phyloP scores from a whole-genome alignment of 2,113 vertebrate species.

The Notarius quadriscutis region DNA sequence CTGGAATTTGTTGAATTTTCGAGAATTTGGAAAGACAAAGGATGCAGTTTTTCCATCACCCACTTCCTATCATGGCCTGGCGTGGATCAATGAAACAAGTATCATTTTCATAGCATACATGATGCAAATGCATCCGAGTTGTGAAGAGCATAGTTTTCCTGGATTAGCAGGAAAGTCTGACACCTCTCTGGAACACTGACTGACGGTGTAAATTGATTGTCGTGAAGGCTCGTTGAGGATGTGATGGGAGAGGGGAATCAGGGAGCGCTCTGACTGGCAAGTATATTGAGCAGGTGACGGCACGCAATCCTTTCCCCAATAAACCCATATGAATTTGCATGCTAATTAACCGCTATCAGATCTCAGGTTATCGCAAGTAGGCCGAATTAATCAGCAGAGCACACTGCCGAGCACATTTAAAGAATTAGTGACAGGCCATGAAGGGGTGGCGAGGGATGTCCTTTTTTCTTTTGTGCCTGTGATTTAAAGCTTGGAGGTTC shows the following conservation, averaged over 20 bases:
- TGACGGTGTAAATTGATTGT: slow-evolving; percentile 49
- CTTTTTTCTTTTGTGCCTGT: not conserved
- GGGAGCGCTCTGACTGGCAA: slow-evolving; percentile 36
- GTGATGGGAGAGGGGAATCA: slow-evolving; percentile 28
- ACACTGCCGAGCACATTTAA: slow-evolving; percentile 53
- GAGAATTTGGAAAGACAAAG: not conserved
- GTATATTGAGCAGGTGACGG: slow-evolving; percentile 55
- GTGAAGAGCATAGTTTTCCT: slow-evolving; percentile 2
- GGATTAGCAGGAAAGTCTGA: slow-evolving; percentile 24
- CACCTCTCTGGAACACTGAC: slow-evolving; percentile 13
- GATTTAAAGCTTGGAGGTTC: slow-evolving; percentile 23
- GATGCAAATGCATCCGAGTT: slow-evolving; percentile 30
- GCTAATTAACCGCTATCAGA: slow-evolving; percentile 65
- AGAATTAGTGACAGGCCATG: slow-evolving; percentile 17
- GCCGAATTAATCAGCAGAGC: slow-evolving; percentile 60
- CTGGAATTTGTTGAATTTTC: too few species aligned
- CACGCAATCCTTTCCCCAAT: slow-evolving; percentile 56
- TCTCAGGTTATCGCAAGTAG: slow-evolving; percentile 59
- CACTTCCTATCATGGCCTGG: not conserved
- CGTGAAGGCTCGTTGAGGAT: slow-evolving; percentile 28
- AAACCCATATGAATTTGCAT: slow-evolving; percentile 60
- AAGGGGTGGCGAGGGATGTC: slow-evolving; percentile 29
- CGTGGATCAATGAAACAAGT: not conserved
- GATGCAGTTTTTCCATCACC: not conserved
- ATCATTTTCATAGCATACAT: slow-evolving; percentile 9